phyloP scores from a whole-genome alignment of 2,113 vertebrate species.

The Phylloscopus trochilus region DNA sequence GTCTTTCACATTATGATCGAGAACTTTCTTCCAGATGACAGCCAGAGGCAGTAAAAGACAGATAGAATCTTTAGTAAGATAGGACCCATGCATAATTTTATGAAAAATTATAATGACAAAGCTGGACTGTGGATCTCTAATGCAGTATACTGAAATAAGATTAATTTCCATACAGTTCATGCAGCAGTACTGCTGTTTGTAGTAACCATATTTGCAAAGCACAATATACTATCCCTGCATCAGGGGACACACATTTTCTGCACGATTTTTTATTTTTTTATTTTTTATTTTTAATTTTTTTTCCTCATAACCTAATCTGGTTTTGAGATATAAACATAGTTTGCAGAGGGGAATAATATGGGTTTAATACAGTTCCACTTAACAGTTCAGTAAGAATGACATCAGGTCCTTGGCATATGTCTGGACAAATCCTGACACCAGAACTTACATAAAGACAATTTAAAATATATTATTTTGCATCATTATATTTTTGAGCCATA shows the following conservation, averaged over 20 bases:
- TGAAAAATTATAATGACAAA: constrained; percentile 13
- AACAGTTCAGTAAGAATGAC: not conserved
- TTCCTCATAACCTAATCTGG: not conserved
- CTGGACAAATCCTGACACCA: not conserved
- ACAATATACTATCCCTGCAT: not conserved
- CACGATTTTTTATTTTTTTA: not conserved
- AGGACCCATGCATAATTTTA: not conserved
- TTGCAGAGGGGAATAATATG: not conserved
- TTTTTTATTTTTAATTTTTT: not conserved
- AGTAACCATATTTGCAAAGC: not conserved
- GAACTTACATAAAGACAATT: not conserved
- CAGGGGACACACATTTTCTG: not conserved
- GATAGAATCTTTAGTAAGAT: not conserved
- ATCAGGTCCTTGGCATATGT: not conserved
- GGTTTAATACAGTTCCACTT: not conserved
- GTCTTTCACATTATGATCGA: not conserved
- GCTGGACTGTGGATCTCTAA: not conserved
- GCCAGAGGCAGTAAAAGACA: not conserved
- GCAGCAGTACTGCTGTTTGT: not conserved
- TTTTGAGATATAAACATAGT: not conserved
- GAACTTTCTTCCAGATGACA: not conserved
- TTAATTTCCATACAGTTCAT: not conserved
- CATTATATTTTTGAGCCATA: not conserved
- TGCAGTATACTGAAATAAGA: not conserved
- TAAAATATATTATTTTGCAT: not conserved